A percentile compares a stretch with the other conserved stretches of the same genome.
phyloP scores from a whole-genome alignment of 2,113 vertebrate species.

The Tiliqua scincoides region DNA sequence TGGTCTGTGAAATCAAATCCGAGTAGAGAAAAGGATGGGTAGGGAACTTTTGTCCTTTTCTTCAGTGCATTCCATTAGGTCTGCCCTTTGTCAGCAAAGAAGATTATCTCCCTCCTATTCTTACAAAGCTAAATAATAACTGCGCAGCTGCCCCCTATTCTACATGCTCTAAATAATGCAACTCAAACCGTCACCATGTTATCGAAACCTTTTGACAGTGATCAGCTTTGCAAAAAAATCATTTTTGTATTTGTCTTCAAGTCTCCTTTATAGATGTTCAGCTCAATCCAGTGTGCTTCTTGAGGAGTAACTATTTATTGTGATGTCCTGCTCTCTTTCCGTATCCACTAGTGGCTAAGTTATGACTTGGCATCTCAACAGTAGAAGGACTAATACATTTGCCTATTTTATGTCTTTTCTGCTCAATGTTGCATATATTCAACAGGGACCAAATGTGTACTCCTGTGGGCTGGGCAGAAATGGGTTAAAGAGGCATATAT shows the following conservation, averaged over 20 bases:
- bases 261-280: too few species aligned
- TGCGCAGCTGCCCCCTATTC: slow-evolving; percentile 30
- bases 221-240: background rate
- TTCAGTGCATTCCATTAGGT: background rate
- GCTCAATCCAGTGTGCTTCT: too few species aligned
- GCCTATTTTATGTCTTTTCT: too few species aligned
- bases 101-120: slow-evolving; percentile 15
- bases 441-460: too few species aligned
- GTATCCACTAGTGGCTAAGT: too few species aligned
- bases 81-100: slow-evolving; percentile 7
- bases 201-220: slow-evolving; percentile 10
- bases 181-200: slow-evolving; percentile 26
- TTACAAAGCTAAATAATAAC: slow-evolving; percentile 34
- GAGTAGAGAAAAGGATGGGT: background rate
- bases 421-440: too few species aligned
- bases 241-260: slow-evolving; percentile 22
- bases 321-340: too few species aligned
- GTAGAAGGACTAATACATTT: too few species aligned
- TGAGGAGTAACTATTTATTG: too few species aligned
- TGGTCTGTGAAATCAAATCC: background rate
- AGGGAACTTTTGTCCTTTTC: background rate
- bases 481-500: too few species aligned
- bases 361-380: too few species aligned
- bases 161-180: slow-evolving; percentile 11
- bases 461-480: too few species aligned